Conservation (phyloP, 2,797 vertebrate genomes). For the Kryptopterus vitreolus region DNA sequence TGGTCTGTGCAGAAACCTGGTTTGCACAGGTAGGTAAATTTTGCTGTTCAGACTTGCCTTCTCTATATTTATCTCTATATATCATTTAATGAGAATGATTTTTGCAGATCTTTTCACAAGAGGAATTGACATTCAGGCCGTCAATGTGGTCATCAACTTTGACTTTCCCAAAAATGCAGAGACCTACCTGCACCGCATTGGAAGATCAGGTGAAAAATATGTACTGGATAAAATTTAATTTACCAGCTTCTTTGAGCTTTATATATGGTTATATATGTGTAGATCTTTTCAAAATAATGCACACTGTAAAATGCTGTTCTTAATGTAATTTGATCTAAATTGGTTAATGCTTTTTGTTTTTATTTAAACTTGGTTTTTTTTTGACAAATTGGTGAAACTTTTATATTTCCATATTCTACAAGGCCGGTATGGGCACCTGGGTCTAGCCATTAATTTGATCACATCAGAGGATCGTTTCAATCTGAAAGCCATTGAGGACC, state of each 20-base stretch:
- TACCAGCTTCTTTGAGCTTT: too few species aligned
- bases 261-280: too few species aligned
- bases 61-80: background rate
- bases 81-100: background rate
- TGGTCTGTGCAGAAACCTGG: slow-evolving; percentile 80
- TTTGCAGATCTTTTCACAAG: slow-evolving; percentile 80
- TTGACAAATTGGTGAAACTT: too few species aligned
- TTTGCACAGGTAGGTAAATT: slow-evolving; percentile 75
- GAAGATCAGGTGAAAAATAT: slow-evolving; percentile 74
- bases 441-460: slow-evolving; percentile 82
- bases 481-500: slow-evolving; percentile 81
- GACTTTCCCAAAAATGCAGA: slow-evolving; percentile 83
- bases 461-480: slow-evolving; percentile 82
- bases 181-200: slow-evolving; percentile 83
- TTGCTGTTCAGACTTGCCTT: background rate
- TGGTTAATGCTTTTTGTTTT: too few species aligned
- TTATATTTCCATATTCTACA: background rate
- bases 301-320: too few species aligned
- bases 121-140: slow-evolving; percentile 84
- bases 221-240: background rate
- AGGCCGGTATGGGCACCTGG: slow-evolving; percentile 76
- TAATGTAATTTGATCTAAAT: too few species aligned
- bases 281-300: too few species aligned
- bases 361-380: too few species aligned
- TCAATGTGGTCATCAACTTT: slow-evolving; percentile 84